Evolutionary conservation across 64 coral and sea anemone genomes (phyloP).

Genomic region (Pocillopora damicornis): DNA sequence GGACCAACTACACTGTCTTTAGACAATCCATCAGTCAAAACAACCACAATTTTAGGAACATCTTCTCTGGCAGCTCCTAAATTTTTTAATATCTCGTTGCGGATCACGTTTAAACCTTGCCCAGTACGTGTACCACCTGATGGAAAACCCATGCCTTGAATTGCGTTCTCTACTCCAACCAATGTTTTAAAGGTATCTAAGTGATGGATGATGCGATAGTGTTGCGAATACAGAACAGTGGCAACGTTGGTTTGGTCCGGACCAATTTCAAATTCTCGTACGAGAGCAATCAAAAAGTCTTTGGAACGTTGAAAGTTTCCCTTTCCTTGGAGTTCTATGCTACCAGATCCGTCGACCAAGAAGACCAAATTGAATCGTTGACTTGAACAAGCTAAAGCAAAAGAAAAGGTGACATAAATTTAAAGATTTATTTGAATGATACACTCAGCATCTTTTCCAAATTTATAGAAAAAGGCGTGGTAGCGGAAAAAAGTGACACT

Average conservation of each 20-base stretch:
- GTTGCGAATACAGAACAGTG: background rate
- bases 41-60: background rate
- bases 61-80: background rate
- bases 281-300: constrained; percentile 5
- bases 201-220: constrained; percentile 2
- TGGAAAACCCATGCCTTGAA: constrained; percentile 7
- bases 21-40: constrained; percentile 32
- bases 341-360: constrained; percentile 26
- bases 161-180: background rate
- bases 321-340: background rate
- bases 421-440: no score
- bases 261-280: background rate
- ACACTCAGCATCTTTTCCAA: no score
- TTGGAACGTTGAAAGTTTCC: constrained; percentile 18
- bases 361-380: constrained; percentile 17
- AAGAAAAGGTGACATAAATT: background rate
- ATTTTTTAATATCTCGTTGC: background rate
- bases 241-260: constrained; percentile 1
- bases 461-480: no score
- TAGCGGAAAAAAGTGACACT: no score
- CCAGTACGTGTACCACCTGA: background rate
- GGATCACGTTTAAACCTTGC: background rate
- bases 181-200: background rate
- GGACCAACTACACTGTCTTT: constrained; percentile 32
- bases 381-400: background rate